phyloP scores from a whole-genome alignment of 2,113 vertebrate genomes.

The Pristiophorus japonicus region DNA sequence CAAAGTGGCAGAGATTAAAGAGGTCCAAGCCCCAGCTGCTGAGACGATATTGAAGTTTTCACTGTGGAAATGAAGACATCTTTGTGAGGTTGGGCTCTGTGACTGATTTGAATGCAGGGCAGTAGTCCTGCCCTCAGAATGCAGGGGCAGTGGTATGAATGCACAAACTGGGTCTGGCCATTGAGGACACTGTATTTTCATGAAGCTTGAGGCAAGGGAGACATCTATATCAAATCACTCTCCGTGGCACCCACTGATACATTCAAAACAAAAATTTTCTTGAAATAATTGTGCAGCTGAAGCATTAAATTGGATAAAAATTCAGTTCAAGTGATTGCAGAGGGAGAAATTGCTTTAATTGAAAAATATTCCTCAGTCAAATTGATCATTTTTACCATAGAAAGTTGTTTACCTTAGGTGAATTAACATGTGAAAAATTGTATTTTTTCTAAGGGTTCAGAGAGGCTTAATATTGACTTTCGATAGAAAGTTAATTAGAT shows the following conservation, averaged over 20 bases:
- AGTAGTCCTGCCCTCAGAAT: neutral
- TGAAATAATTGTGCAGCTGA: neutral
- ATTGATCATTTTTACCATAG: neutral
- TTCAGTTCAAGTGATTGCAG: neutral
- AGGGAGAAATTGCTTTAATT: neutral
- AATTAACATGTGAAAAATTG: neutral
- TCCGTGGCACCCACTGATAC: neutral
- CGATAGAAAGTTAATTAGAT: neutral
- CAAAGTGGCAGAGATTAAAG: neutral
- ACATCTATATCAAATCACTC: neutral
- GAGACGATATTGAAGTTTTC: too few species aligned
- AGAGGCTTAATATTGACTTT: neutral
- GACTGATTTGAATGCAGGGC: neutral
- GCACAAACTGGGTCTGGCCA: neutral
- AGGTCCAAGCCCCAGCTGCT: neutral
- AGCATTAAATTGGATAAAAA: conserved; percentile 21
- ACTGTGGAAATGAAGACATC: neutral
- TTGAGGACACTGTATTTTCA: neutral
- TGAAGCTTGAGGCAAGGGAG: neutral
- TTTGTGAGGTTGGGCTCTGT: neutral
- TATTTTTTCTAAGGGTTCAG: neutral
- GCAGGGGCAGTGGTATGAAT: neutral
- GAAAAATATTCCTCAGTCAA: neutral
- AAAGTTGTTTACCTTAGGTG: neutral
- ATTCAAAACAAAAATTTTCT: neutral